A percentile compares a stretch with the other conserved stretches of the same genome.
These are phyloP conservation scores for Himalopsyche japonica DNA, from an alignment of 2,888 invertebrate genomes.

Conservation along the genomic window DNA sequence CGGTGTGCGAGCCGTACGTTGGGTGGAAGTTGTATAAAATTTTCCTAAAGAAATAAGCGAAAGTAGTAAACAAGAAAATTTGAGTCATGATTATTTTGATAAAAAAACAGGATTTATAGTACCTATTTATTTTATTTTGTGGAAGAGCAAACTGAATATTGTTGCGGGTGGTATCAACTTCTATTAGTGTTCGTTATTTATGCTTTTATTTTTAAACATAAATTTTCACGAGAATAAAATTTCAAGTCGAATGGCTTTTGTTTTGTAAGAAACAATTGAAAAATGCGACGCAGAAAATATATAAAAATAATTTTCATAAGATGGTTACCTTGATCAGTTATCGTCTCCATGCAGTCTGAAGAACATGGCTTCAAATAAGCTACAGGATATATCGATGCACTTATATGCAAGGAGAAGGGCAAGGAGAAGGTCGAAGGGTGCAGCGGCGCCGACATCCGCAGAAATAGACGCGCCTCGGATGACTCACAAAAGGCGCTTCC, in stretches of 20 bases:
- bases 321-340: not conserved
- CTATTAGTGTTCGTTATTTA: not conserved
- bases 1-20: not conserved
- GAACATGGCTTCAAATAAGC: not conserved
- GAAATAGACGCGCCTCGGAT: not conserved
- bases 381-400: not conserved
- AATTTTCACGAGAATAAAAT: not conserved
- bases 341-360: not conserved
- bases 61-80: not conserved
- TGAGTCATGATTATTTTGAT: not conserved
- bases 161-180: not conserved
- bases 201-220: not conserved
- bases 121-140: not conserved
- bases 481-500: not conserved
- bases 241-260: too few species aligned
- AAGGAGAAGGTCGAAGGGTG: not conserved
- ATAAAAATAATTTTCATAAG: too few species aligned
- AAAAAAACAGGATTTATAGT: not conserved
- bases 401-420: not conserved
- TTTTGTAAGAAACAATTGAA: too few species aligned
- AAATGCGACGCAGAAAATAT: too few species aligned
- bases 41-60: not conserved
- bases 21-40: not conserved
- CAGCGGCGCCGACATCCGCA: not conserved
- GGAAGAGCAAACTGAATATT: not conserved